Evolutionary conservation across 2,888 invertebrate species (phyloP).

Genomic region (Campoplex capitator): DNA sequence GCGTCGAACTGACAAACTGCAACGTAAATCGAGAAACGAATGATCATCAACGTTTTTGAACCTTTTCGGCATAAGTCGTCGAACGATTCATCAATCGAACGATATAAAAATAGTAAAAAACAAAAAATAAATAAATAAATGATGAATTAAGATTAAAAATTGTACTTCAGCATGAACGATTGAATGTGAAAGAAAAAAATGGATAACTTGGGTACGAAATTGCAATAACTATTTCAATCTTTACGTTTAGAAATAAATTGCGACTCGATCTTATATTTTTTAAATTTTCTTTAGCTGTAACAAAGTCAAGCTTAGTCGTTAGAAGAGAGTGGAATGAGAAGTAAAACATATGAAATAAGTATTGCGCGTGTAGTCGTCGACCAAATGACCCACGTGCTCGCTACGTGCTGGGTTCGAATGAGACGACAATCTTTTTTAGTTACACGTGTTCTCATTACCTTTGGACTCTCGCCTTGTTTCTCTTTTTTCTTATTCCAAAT

Average conservation of each 20-base stretch:
- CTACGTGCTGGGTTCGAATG: background rate
- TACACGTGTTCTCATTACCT: constrained; percentile 6
- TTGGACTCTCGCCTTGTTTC: background rate
- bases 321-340: background rate
- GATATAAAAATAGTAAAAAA: no score
- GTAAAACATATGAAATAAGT: background rate
- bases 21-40: background rate
- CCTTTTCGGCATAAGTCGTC: background rate
- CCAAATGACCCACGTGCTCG: background rate
- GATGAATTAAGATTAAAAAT: no score
- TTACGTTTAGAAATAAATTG: background rate
- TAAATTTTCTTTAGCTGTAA: background rate
- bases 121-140: no score
- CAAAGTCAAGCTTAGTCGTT: background rate
- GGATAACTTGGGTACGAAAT: no score
- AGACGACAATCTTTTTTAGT: background rate
- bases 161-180: no score
- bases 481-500: background rate
- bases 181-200: no score
- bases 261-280: background rate
- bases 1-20: background rate
- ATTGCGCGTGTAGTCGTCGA: background rate
- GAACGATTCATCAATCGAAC: no score
- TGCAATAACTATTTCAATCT: background rate
- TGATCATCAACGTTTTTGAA: background rate